Evolutionary conservation across 1,140 invertebrate species (phyloP).

Genomic region (Caerostris extrusa): DNA sequence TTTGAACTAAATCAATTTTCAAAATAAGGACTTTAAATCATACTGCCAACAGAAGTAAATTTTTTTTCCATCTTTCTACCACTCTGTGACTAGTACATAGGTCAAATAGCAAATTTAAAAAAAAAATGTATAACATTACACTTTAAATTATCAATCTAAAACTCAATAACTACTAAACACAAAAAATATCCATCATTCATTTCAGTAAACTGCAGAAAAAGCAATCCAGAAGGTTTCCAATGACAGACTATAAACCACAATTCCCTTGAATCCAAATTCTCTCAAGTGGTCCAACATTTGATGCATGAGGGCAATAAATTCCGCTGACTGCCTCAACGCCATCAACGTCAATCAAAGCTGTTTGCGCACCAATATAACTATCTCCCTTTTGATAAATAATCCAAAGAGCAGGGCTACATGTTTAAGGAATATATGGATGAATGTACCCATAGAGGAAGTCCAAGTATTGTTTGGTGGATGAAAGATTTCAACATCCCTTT

Average conservation of each 20-base stretch:
- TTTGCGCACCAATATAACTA: background rate
- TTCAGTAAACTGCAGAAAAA: too few relatives aligned
- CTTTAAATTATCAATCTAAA: too few relatives aligned
- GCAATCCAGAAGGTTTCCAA: background rate
- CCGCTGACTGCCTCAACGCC: background rate
- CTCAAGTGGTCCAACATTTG: background rate
- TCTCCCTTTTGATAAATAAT: background rate
- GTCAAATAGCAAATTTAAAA: too few relatives aligned
- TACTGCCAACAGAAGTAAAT: too few relatives aligned
- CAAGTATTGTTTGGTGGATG: background rate
- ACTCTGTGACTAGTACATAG: too few relatives aligned
- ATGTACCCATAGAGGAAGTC: background rate
- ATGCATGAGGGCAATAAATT: background rate
- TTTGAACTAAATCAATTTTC: too few relatives aligned
- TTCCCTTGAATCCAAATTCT: background rate
- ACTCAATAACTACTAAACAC: too few relatives aligned
- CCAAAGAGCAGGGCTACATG: background rate
- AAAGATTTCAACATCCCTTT: background rate
- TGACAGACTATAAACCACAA: background rate
- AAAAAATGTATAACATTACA: too few relatives aligned
- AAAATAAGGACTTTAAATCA: too few relatives aligned
- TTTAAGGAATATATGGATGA: background rate
- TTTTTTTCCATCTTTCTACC: too few relatives aligned
- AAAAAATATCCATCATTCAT: too few relatives aligned
- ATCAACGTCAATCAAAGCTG: slow-evolving; percentile 43